phyloP scores from a whole-genome alignment of 1,140 invertebrate genomes.

The Olivierus martensii region DNA sequence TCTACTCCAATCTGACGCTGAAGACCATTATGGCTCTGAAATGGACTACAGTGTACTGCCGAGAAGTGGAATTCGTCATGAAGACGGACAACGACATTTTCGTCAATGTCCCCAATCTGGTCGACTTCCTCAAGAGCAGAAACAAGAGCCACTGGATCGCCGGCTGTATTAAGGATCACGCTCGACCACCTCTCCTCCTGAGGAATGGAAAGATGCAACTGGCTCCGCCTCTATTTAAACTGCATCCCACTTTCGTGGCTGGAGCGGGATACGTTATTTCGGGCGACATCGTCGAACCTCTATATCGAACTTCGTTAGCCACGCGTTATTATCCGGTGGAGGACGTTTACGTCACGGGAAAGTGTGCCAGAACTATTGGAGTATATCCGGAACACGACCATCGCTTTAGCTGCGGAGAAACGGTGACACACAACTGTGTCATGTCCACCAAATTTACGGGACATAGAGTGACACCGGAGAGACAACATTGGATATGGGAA shows the following conservation, averaged over 20 bases:
- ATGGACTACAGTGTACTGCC: conserved; percentile 52
- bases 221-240: not conserved
- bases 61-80: not conserved
- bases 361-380: conserved; percentile 19
- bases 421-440: conserved; percentile 20
- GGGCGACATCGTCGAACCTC: conserved; percentile 18
- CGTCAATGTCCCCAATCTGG: conserved; percentile 15
- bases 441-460: conserved; percentile 14
- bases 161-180: conserved; percentile 17
- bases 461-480: conserved; percentile 11
- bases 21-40: conserved; percentile 8
- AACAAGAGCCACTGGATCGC: not conserved
- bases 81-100: conserved; percentile 23
- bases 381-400: conserved; percentile 18
- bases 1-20: conserved; percentile 9
- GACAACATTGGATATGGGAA: conserved; percentile 13
- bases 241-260: conserved; percentile 27
- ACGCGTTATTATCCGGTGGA: conserved; percentile 25
- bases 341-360: conserved; percentile 32
- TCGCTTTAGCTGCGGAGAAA: conserved; percentile 23
- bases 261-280: conserved; percentile 31
- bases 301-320: conserved; percentile 24
- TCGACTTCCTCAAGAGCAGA: not conserved
- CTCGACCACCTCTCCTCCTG: conserved; percentile 5
- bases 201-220: not conserved